These are phyloP conservation scores for Mythimna pallens DNA, from an alignment of 2,888 invertebrate species.

Conservation along the genomic window DNA sequence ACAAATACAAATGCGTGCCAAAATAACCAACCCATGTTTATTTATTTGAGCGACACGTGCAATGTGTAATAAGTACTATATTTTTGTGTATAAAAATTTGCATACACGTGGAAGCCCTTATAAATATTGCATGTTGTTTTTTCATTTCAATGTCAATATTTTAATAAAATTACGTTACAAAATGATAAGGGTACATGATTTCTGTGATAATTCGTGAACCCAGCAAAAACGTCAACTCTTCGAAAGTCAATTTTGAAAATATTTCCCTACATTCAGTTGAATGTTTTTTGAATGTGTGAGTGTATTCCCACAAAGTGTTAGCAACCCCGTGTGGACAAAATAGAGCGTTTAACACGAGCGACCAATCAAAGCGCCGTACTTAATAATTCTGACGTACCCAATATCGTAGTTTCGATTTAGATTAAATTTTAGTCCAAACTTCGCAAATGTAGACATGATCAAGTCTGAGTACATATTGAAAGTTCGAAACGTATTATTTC, in stretches of 20 bases:
- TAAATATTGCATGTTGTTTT: constrained; percentile 14
- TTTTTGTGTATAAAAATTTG: constrained; percentile 49
- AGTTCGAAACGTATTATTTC: constrained; percentile 32
- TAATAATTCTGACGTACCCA: constrained; percentile 35
- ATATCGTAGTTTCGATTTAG: constrained; percentile 39
- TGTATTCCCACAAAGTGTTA: constrained; percentile 8
- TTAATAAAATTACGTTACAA: too few species aligned
- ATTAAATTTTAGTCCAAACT: constrained; percentile 51
- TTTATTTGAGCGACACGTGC: constrained; percentile 25
- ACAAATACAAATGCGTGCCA: constrained; percentile 1
- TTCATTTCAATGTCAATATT: constrained; percentile 1
- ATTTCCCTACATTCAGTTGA: background rate
- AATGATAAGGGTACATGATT: background rate
- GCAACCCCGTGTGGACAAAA: constrained; percentile 19
- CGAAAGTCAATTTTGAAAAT: constrained; percentile 13
- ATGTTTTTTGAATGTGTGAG: constrained; percentile 4
- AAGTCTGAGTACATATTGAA: constrained; percentile 26
- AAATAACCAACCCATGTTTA: background rate
- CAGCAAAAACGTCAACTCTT: constrained; percentile 1
- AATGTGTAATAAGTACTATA: constrained; percentile 25
- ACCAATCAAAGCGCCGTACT: constrained; percentile 38
- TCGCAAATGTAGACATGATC: constrained; percentile 26
- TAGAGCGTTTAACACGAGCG: constrained; percentile 27
- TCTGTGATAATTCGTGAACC: background rate
- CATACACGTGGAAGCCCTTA: constrained; percentile 27